Evolutionary conservation across 1,140 invertebrate species (phyloP), one percentile per base, ranked within the genome.

Genomic region (Ephestia elutella): DNA sequence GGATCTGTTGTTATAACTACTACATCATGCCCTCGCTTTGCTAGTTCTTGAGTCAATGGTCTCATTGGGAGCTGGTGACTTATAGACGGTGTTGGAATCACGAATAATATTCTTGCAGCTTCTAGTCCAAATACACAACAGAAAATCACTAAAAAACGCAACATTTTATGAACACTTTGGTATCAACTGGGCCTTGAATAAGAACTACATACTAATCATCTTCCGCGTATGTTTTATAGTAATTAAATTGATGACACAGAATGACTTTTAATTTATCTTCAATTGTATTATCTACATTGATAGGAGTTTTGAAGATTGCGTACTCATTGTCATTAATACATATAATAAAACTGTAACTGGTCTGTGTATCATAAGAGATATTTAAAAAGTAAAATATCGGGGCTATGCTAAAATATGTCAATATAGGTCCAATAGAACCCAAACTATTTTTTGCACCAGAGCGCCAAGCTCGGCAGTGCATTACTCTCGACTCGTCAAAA

Each of bases 31-130:
- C 90, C 90, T 50, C 80, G 69, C 30, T 75, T 83, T 0, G 74
- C 78, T 21, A 92, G 68, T 51, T 83, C 87, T 59, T 77, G 71
- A 11, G 80, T 81, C 2, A 91, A 19, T 13, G 87, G 75, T 57
- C 82, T 67, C 58, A 87, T 90, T 0, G 90, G 86, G 3, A 90
- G 71, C 75, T 91, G 91, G 69, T 93, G 92, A 63, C 91, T 92
- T 51, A 89, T 82, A 0, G 90, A 90, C 0, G 90, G 79, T 9
- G 75, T 78, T 4, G 90, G 79, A 49, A 90, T 75, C 0, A 90
- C 68, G 0, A 78, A 89, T 15, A 93, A 68, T 57, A 93, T 92
- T 56, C 72, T 75, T 13, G 83, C 80, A 80, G 84, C 25, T 68
- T 68, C 35, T 70, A 44, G 5, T 10, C 38, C 38, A 15, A n/a